phyloP scores from a whole-genome alignment of 2,797 vertebrate species.

The Acipenser ruthenus region DNA sequence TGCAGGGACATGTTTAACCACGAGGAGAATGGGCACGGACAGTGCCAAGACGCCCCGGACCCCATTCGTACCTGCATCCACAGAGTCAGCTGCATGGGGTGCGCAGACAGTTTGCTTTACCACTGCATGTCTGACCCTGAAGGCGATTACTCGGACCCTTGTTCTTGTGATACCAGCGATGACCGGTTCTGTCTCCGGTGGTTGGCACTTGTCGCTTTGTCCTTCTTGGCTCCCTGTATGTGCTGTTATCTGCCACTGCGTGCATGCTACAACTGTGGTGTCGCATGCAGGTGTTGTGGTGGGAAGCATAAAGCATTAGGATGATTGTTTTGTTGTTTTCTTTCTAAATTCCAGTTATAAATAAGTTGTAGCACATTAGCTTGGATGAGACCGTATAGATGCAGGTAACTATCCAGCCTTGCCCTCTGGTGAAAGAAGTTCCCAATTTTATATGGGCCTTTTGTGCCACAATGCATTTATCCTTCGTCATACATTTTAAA shows the following conservation, averaged over 20 bases:
- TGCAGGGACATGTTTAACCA: slow-evolving; percentile 86
- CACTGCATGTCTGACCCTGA: slow-evolving; percentile 98
- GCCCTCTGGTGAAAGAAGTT: slow-evolving; percentile 31
- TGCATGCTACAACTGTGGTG: slow-evolving; percentile 84
- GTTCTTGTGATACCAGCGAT: slow-evolving; percentile 87
- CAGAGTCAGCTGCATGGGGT: slow-evolving; percentile 93
- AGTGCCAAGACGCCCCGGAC: slow-evolving; percentile 90
- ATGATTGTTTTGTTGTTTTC: slow-evolving; percentile 58
- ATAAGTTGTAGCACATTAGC: slow-evolving; percentile 35
- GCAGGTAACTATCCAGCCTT: slow-evolving; percentile 53
- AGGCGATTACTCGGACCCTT: slow-evolving; percentile 94
- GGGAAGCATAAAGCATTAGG: slow-evolving; percentile 88
- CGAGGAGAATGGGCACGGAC: slow-evolving; percentile 78
- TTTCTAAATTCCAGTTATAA: slow-evolving; percentile 50
- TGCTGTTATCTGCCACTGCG: slow-evolving; percentile 95
- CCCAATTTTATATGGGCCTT: slow-evolving; percentile 41
- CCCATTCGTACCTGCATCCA: slow-evolving; percentile 78
- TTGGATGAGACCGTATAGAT: slow-evolving; percentile 40
- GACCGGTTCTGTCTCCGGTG: slow-evolving; percentile 90
- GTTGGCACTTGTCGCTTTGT: slow-evolving; percentile 90
- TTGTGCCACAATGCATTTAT: slow-evolving; percentile 35
- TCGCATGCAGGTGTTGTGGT: slow-evolving; percentile 86
- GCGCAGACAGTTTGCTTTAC: slow-evolving; percentile 95
- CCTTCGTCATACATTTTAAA: slow-evolving; percentile 30
- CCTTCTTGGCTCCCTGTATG: slow-evolving; percentile 90